A percentile compares a stretch with the other conserved stretches of the same genome.
Evolutionary conservation across 2,113 vertebrate genomes (phyloP).

Genomic region (Corythoichthys intestinalis): DNA sequence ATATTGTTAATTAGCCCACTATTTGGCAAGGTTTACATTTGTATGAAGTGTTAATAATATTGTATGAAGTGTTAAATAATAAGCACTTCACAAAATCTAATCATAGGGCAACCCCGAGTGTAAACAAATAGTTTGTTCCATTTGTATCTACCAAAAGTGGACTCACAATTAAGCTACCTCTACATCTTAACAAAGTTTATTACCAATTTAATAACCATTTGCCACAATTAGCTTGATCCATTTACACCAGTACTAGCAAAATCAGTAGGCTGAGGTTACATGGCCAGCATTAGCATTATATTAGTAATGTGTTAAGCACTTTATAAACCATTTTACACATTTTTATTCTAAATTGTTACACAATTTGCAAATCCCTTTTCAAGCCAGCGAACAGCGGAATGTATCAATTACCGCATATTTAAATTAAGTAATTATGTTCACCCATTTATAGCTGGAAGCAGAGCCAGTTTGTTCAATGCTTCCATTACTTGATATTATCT

Average conservation of each 20-base stretch:
- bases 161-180: too few species aligned
- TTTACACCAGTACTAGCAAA: background rate
- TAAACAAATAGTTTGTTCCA: too few species aligned
- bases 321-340: background rate
- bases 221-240: background rate
- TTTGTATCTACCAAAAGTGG: too few species aligned
- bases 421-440: background rate
- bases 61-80: background rate
- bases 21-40: background rate
- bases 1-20: background rate
- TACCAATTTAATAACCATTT: too few species aligned
- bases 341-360: background rate
- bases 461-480: slow-evolving; percentile 70
- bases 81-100: background rate
- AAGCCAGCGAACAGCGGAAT: background rate
- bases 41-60: background rate
- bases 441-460: slow-evolving; percentile 54
- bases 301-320: background rate
- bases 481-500: slow-evolving; percentile 78
- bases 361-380: background rate
- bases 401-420: background rate
- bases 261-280: background rate
- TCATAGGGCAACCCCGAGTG: background rate
- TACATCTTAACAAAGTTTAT: too few species aligned
- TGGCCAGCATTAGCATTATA: background rate